A percentile compares a stretch with the other conserved stretches of the same genome.
Conservation (phyloP, 2,888 invertebrate species). For the Stenolophus ochropezus region DNA sequence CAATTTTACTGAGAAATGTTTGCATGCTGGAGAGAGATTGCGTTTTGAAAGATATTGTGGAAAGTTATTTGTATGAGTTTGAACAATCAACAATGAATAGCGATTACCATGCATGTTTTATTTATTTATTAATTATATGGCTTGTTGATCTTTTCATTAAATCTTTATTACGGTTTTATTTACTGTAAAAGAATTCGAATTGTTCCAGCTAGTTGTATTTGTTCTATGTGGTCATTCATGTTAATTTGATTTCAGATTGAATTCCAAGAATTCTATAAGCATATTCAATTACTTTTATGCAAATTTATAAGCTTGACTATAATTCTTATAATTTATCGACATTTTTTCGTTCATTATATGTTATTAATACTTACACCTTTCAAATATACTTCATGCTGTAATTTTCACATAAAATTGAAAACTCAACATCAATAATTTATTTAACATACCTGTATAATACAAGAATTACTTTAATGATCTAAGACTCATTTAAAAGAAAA, state of each 20-base stretch:
- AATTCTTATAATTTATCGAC: slow-evolving; percentile 5
- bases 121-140: slow-evolving; percentile 41
- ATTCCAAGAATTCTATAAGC: slow-evolving; percentile 8
- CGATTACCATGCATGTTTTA: slow-evolving; percentile 39
- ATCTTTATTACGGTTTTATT: slow-evolving; percentile 36
- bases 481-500: too few species aligned
- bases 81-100: slow-evolving; percentile 20
- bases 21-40: not conserved
- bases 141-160: slow-evolving; percentile 37
- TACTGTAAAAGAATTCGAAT: slow-evolving; percentile 30
- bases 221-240: slow-evolving; percentile 26
- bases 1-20: not conserved
- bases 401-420: too few species aligned
- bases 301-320: not conserved
- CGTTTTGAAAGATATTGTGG: not conserved
- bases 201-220: slow-evolving; percentile 37
- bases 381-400: too few species aligned
- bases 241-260: slow-evolving; percentile 13
- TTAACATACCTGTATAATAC: too few species aligned
- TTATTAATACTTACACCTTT: too few species aligned
- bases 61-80: not conserved
- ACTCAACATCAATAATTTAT: too few species aligned
- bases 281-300: slow-evolving; percentile 4
- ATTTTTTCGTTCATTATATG: too few species aligned
- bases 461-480: too few species aligned